A percentile compares a stretch with the other conserved stretches of the same genome.
These are phyloP conservation scores for Pseudonaja textilis DNA, from an alignment of 2,113 vertebrate species.

Conservation along the genomic window DNA sequence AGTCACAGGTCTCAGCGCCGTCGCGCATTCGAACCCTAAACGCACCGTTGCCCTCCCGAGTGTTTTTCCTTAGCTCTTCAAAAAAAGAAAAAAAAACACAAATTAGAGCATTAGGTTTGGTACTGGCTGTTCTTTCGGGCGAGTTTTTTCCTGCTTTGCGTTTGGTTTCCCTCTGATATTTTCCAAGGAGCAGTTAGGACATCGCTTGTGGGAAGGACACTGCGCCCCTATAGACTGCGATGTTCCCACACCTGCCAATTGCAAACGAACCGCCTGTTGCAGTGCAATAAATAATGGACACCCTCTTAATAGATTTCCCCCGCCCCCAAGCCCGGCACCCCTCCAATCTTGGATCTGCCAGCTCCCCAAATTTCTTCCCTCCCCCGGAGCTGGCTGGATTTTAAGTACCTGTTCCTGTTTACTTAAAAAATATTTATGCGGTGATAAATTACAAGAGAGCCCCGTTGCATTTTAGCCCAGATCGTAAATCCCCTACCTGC, in stretches of 20 bases:
- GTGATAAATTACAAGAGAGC: constrained; percentile 61
- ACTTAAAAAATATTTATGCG: constrained; percentile 46
- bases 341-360: constrained; percentile 25
- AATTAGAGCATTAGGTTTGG: not conserved
- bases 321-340: not conserved
- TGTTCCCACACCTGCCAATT: not conserved
- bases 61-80: not conserved
- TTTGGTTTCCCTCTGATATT: not conserved
- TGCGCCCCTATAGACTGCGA: not conserved
- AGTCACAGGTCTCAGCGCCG: too few relatives aligned
- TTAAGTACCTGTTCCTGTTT: constrained; percentile 61
- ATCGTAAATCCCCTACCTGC: constrained; percentile 57
- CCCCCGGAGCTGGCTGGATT: constrained; percentile 38
- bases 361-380: not conserved
- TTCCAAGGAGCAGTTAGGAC: constrained; percentile 17
- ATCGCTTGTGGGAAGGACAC: constrained; percentile 21
- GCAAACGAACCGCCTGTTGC: constrained; percentile 46
- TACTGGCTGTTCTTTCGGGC: not conserved
- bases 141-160: not conserved
- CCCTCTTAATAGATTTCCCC: constrained; percentile 47
- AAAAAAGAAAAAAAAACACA: not conserved
- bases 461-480: constrained; percentile 44
- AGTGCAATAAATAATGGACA: constrained; percentile 63
- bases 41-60: not conserved
- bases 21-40: too few relatives aligned